Base-by-base conservation (phyloP, 2,797 vertebrate species). In the Acropternis orthonyx region DNA sequence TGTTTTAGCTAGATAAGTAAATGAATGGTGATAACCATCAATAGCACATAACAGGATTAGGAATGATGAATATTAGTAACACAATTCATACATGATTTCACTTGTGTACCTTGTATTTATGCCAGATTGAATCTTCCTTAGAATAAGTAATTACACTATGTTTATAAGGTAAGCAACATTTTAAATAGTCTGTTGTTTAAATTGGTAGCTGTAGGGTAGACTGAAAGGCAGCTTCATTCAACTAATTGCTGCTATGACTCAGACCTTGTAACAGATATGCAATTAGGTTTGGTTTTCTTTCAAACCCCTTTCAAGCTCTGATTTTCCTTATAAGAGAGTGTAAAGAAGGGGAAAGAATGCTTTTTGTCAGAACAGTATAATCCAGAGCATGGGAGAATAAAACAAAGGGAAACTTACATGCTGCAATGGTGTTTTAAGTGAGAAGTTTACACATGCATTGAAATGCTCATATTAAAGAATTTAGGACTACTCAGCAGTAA, bases 101-200 rank as follows among this genome's bases (percentile, higher is more conserved):
- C 82, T 75, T 72, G 67, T 62, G 51, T 93, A 93, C 89, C 77
- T 88, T 80, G n/a, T 93, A 93, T 94, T 95, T 96, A 61, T 93
- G 87, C 49, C 62, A 92, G 43, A 83, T 52, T 51, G 56, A 85
- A 79, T 92, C 90, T 92, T 83, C 62, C 61, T 94, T 74, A 81
- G 56, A 78, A 80, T 86, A 84, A 93, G 71, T 95, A 97, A 97
- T 97, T 97, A 93, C 54, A 46, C 66, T 63, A 75, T 84, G 61
- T 66, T 89, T 96, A 75, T 93, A 84, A 97, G 46, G 89, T 95
- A 94, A 96, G 62, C 58, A 93, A 86, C 59, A 81, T 78, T 95
- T 97, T 92, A 93, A 96, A 90, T 69, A 81, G 55, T 96, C 93
- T 96, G 6, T 96, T 84, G 95, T 97, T 96, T 97, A 95, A 97